Evolutionary conservation across 2,113 vertebrate genomes (phyloP).

Genomic region (Elanoides forficatus): DNA sequence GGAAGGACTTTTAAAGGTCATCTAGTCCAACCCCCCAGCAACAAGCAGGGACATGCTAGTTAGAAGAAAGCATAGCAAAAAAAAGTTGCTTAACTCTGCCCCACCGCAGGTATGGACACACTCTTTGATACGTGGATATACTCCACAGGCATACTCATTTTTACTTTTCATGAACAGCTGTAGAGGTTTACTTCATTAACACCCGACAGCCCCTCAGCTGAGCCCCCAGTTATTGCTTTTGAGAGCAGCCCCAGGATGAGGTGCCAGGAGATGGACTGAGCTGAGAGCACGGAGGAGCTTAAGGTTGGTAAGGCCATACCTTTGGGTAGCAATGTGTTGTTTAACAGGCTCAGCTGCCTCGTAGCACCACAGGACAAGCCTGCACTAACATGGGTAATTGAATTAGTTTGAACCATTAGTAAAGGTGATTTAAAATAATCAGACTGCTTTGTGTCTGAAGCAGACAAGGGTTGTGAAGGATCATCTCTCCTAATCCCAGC

Average conservation of each 20-base stretch:
- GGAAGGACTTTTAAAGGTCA: neutral
- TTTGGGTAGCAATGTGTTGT: neutral
- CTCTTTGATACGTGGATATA: neutral
- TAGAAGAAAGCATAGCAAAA: neutral
- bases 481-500: neutral
- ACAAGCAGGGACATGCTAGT: neutral
- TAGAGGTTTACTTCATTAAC: neutral
- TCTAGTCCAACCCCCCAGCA: neutral
- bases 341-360: neutral
- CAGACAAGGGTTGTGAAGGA: neutral
- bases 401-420: neutral
- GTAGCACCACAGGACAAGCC: neutral
- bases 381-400: neutral
- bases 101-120: neutral
- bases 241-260: neutral
- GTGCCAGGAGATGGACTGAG: neutral
- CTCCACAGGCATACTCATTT: neutral
- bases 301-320: neutral
- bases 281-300: neutral
- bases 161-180: neutral
- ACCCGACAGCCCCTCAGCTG: neutral
- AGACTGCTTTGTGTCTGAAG: neutral
- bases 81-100: neutral
- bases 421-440: neutral
- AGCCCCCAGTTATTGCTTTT: neutral